phyloP scores from a whole-genome alignment of 2,797 vertebrate genomes.

The Enteromius trimaculatus region DNA sequence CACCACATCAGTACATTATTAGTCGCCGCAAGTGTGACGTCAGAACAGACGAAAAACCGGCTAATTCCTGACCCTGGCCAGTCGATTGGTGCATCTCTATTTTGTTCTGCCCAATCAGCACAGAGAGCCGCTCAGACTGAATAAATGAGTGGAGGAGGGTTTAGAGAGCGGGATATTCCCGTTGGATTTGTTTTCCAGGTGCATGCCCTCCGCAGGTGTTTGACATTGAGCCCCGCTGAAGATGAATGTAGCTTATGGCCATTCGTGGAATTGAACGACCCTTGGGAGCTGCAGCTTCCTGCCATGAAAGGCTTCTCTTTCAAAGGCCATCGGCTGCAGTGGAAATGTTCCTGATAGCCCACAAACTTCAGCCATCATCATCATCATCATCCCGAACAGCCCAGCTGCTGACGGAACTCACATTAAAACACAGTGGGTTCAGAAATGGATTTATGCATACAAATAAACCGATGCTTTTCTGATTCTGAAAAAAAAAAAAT shows the following conservation, averaged over 20 bases:
- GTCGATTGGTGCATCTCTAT: no score
- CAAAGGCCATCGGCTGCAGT: conserved; percentile 84
- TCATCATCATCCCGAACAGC: conserved; percentile 65
- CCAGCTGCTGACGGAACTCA: neutral
- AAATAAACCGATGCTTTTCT: neutral
- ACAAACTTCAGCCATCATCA: neutral
- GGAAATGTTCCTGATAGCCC: conserved; percentile 75
- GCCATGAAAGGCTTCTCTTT: conserved; percentile 90
- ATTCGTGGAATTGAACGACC: conserved; percentile 82
- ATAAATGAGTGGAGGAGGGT: conserved; percentile 71
- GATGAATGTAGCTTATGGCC: conserved; percentile 87
- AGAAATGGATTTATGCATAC: neutral
- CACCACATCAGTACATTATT: no score
- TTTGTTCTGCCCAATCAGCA: neutral
- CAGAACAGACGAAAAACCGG: no score
- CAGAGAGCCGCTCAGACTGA: conserved; percentile 45
- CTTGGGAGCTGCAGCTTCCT: conserved; percentile 83
- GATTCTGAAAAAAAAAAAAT: neutral
- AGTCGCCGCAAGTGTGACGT: no score
- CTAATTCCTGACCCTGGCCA: no score
- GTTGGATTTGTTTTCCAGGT: conserved; percentile 75
- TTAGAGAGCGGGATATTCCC: conserved; percentile 71
- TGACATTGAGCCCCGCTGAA: conserved; percentile 83
- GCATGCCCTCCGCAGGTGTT: conserved; percentile 83
- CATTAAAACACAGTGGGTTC: neutral